Percentiles rank a stretch among this genome's conserved stretches.
phyloP scores from a whole-genome alignment of 1,140 invertebrate species.

The Bemisia tabaci region DNA sequence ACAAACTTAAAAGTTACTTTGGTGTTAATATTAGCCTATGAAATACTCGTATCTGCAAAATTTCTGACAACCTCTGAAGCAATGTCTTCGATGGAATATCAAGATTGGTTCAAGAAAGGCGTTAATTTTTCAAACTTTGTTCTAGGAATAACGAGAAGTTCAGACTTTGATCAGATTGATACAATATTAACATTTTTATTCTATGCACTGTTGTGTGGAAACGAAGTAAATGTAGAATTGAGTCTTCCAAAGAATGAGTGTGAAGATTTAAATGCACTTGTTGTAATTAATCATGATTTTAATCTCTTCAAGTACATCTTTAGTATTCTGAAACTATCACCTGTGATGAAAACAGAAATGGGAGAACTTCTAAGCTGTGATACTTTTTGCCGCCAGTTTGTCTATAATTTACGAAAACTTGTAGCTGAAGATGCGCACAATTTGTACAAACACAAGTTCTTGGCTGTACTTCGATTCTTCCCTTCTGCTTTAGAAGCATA shows the following conservation, averaged over 20 bases:
- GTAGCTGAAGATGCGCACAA: neutral
- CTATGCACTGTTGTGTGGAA: neutral
- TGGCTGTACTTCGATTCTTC: neutral
- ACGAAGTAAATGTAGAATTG: neutral
- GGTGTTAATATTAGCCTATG: neutral
- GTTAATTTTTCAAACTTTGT: neutral
- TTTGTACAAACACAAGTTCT: neutral
- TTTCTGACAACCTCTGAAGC: neutral
- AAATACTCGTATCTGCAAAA: neutral
- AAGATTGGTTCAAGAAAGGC: too few species aligned
- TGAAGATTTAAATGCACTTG: neutral
- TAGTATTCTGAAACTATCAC: neutral
- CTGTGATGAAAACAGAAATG: neutral
- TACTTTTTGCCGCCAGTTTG: neutral
- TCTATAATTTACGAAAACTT: neutral
- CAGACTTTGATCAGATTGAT: neutral
- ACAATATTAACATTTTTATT: neutral
- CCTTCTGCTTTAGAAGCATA: neutral
- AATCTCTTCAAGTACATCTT: neutral
- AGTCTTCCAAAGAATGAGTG: neutral
- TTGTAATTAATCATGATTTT: neutral
- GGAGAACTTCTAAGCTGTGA: neutral
- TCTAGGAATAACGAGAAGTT: neutral
- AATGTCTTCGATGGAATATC: neutral
- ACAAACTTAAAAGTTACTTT: neutral